phyloP scores from a whole-genome alignment of 2,113 vertebrate genomes.

The Bufo bufo region DNA sequence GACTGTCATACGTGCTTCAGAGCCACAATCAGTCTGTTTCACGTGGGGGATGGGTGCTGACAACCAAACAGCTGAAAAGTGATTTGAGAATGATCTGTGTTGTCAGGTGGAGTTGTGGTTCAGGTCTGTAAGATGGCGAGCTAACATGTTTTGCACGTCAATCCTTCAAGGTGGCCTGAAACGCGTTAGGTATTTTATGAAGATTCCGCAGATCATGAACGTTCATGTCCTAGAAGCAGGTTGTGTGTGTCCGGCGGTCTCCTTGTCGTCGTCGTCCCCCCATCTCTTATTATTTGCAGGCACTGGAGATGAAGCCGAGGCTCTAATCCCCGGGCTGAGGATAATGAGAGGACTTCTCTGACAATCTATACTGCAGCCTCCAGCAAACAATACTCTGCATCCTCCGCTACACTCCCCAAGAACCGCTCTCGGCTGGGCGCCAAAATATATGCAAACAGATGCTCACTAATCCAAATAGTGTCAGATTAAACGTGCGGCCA shows the following conservation, averaged over 20 bases:
- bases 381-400: neutral
- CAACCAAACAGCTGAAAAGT: too few relatives aligned
- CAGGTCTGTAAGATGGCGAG: too few relatives aligned
- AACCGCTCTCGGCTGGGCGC: neutral
- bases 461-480: constrained; percentile 47
- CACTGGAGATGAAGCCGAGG: neutral
- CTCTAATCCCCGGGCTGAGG: neutral
- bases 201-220: too few relatives aligned
- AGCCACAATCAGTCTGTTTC: too few relatives aligned
- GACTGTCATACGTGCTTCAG: too few relatives aligned
- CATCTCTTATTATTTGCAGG: neutral
- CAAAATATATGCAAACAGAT: constrained; percentile 43
- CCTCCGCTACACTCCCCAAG: neutral
- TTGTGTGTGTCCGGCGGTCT: neutral
- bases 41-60: too few relatives aligned
- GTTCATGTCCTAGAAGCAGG: neutral
- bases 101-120: too few relatives aligned
- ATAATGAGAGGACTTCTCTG: neutral
- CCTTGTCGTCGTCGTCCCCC: neutral
- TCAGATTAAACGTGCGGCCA: constrained; percentile 48
- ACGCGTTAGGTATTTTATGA: too few relatives aligned
- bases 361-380: neutral
- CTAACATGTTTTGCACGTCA: too few relatives aligned
- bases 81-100: too few relatives aligned
- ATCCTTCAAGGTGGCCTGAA: too few relatives aligned